Evolutionary conservation across 2,113 vertebrate genomes (phyloP).

Genomic region (Trachemys scripta): DNA sequence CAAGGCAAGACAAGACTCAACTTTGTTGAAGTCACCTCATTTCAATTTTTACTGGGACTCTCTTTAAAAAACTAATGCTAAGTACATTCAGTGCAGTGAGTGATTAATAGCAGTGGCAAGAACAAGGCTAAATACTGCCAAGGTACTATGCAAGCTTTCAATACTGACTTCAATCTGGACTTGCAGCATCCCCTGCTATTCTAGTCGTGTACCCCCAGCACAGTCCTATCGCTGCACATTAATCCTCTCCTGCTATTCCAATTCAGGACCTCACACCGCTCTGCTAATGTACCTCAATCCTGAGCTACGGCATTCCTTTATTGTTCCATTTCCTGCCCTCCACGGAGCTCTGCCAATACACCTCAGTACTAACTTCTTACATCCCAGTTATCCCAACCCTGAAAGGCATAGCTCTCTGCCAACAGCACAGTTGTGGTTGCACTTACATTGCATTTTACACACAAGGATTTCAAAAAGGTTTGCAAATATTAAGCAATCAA

Average conservation of each 20-base stretch:
- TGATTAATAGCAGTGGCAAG: neutral
- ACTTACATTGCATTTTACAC: accelerated
- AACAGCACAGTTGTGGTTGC: neutral
- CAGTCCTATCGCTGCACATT: neutral
- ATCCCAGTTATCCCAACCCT: accelerated
- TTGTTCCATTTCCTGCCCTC: neutral
- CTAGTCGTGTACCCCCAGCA: neutral
- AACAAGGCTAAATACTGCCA: neutral
- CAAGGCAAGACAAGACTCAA: neutral
- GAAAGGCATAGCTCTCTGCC: neutral
- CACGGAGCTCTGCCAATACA: neutral
- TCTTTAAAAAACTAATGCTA: neutral
- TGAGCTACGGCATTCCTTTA: neutral
- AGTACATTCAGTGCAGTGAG: accelerated
- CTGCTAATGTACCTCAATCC: neutral
- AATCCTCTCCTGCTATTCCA: neutral
- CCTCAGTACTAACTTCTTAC: accelerated
- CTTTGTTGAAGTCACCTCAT: neutral
- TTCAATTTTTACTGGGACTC: neutral
- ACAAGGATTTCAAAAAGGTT: neutral
- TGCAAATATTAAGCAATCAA: neutral
- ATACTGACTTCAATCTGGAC: neutral
- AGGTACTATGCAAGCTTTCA: neutral
- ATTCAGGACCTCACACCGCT: neutral
- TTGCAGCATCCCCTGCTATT: neutral